These are phyloP conservation scores for Tiaroga cobitis DNA, from an alignment of 2,797 vertebrate species.

Conservation along the genomic window DNA sequence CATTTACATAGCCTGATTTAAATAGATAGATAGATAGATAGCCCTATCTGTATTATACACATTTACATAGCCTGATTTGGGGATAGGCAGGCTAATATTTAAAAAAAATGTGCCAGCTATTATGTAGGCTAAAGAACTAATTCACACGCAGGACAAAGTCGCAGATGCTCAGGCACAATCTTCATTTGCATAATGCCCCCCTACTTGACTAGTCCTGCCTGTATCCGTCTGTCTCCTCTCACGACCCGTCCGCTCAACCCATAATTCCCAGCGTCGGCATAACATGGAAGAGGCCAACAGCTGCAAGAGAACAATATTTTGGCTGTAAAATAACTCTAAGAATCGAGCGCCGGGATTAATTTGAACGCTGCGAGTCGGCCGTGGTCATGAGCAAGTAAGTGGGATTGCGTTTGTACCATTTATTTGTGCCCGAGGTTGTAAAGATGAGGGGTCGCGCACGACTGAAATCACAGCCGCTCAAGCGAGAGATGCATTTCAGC, in stretches of 20 bases:
- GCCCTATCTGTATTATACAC: not conserved
- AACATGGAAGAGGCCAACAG: constrained; percentile 85
- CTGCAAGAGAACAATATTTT: constrained; percentile 86
- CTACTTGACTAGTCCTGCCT: constrained; percentile 34
- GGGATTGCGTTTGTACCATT: not conserved
- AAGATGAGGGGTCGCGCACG: constrained; percentile 61
- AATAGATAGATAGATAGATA: not conserved
- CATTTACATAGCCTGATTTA: not conserved
- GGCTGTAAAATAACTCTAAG: constrained; percentile 76
- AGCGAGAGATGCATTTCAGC: constrained; percentile 69
- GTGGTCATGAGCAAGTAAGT: constrained; percentile 82
- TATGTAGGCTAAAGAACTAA: not conserved
- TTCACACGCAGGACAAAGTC: constrained; percentile 8
- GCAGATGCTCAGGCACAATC: constrained; percentile 41
- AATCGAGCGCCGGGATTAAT: constrained; percentile 67
- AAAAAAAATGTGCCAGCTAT: not conserved
- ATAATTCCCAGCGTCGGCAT: constrained; percentile 84
- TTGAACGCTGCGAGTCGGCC: constrained; percentile 67
- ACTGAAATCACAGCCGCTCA: constrained; percentile 57
- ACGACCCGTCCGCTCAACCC: constrained; percentile 84
- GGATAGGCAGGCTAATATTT: not conserved
- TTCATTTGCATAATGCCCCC: constrained; percentile 43
- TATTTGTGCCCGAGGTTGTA: not conserved
- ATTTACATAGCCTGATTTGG: not conserved
- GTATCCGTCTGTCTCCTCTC: constrained; percentile 79